Evolutionary conservation across 2,113 vertebrate genomes (phyloP), one percentile per base, ranked within the genome.

Genomic region (Melanerpes aurifrons): DNA sequence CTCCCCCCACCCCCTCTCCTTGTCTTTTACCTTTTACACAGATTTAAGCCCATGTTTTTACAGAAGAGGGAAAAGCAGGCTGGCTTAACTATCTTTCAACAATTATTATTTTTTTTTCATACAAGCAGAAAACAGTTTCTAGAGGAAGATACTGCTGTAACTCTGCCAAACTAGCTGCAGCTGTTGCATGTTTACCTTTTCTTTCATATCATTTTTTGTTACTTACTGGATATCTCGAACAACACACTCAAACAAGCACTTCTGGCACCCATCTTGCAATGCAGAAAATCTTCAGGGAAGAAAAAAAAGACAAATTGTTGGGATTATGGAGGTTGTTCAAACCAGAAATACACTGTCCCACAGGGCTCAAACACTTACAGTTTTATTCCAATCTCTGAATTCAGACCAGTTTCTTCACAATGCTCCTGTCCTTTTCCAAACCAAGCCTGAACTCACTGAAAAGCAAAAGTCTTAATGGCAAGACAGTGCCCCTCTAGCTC

Each of bases 381-480:
- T 2, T 80, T 67, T 58, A 53, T 32, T 68, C 35, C 24, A 47
- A 31, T 26, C 8, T 58, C 37, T 43, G 26, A 29, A 43, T 31
- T 48, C 53, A 63, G 29, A 28, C 15, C 6, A 25, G 8, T 4
- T 28, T 26, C 31, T 81, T 73, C 43, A 35, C 35, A 48, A 20
- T 1, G 1, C 15, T 67, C 12, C 21, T 37, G 3, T 4, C 10
- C 20, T 53, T 74, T 63, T 63, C 25, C 12, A 61, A 73, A 31
- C 4, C 6, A n/a, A 81, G 3, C 22, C n/a, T 1, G 5, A 35
- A 21, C 9, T 50, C 25, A 47, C 11, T 29, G 12, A n/a, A 74
- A 85, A 9, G 0, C 45, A 24, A 2, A 72, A 56, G 9, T 3
- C 71, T 56, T 45, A 2, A 2, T 1, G 0, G 7, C 18, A n/a